Base-by-base conservation (phyloP, 2,797 vertebrate species). In the Orientallactaga sibirica region DNA sequence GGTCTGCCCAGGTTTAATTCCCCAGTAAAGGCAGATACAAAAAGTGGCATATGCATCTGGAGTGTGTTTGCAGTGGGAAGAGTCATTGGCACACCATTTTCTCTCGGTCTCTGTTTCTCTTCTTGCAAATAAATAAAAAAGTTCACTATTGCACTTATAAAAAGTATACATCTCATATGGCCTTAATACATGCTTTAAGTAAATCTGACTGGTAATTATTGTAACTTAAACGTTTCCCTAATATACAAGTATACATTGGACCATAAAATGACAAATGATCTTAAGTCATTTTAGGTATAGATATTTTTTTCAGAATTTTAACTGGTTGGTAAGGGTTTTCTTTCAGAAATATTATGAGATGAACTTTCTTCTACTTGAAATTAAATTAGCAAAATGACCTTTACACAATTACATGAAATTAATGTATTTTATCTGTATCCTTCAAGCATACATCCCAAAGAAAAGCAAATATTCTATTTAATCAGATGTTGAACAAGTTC, bases 131-230 rank as follows among this genome's bases (percentile, higher is more conserved):
- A 48, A 48, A 48, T 48, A 48, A 48, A 48, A 48, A 48, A 48
- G 48, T 48, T 48, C 48, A 48, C 48, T 48, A 10, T 88, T 95
- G 48, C 20, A 92, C 19, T 71, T 93, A 88, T 52, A 67, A 91
- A 86, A 95, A 97, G 95, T 86, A 94, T 67, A 96, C 95, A 89
- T 90, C 48, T 87, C 91, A 2, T 7, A 96, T 27, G 19, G 25
- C 25, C 84, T 55, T 95, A 71, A 95, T 86, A 29, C 41, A 80
- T 70, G 6, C 61, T 78, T 93, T 97, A 96, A 94, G 90, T 82
- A 93, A 86, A 88, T 88, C 52, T 86, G 71, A 77, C 52, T 94
- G 58, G 29, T 81, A 11, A 73, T 96, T 95, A 80, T 90, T 96
- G 22, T 86, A 86, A 85, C 43, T 19, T 70, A 91, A 90, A 0